Evolutionary conservation across 2,797 vertebrate genomes (phyloP), one percentile per base, ranked within the genome.

Genomic region (Acrossocheilus fasciatus): DNA sequence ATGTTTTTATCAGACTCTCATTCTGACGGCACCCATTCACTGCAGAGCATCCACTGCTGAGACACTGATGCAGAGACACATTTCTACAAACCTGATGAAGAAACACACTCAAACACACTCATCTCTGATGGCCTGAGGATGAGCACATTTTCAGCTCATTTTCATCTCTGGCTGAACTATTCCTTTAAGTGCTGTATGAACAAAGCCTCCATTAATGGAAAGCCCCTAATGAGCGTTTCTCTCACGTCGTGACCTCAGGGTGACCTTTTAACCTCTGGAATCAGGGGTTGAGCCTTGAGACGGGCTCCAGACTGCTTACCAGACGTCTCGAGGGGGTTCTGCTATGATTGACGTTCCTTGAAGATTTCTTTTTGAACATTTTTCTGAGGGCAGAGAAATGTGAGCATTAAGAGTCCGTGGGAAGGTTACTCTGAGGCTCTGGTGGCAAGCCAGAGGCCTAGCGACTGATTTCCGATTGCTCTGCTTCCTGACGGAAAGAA

Each of bases 361-460:
- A 62, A 69, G 59, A 52, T 41, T 82, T 81, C 23, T 23, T n/a
- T 85, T 75, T 45, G 14, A 45, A 69, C 64, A 50, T 17, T 4
- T 79, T 82, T 85, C 47, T 30, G 52, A 43, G 73, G 47, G n/a
- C 20, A 30, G 39, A 83, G 74, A 45, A 70, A 26, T 54, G 39
- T 9, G 47, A 86, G 54, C 36, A 62, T 54, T 43, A 64, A 69
- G n/a, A 69, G 62, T 81, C 82, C 52, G 77, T 43, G 73, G 62
- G 20, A 50, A 77, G 64, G 84, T 64, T 83, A 81, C 70, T 76
- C 57, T 17, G 73, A 79, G 83, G 79, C 66, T 87, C 85, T 54
- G 45, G 62, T 57, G 64, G 11, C 36, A 43, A 34, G 73, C 17
- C 50, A 77, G 59, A 68, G 9, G 74, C 23, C 20, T 57, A 72